These are phyloP conservation scores for Varanus salvator DNA, from an alignment of 2,113 vertebrate genomes.

Conservation along the genomic window DNA sequence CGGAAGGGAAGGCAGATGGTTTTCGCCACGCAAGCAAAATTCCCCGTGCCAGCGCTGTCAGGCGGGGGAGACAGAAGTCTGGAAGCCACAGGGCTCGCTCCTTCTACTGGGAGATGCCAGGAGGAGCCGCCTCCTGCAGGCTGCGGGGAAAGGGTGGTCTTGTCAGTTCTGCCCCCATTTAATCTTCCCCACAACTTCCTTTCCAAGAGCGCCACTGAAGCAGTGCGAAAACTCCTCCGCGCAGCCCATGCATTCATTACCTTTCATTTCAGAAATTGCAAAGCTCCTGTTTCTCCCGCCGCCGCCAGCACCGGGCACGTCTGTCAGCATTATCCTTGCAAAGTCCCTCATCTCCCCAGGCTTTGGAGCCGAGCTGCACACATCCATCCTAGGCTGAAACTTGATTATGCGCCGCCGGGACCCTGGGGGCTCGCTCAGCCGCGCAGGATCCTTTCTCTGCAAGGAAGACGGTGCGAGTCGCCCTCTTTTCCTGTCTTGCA, in stretches of 20 bases:
- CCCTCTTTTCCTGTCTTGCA: not conserved
- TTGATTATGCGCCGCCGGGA: not conserved
- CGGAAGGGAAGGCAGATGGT: not conserved
- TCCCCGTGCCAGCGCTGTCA: not conserved
- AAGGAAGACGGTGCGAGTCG: not conserved
- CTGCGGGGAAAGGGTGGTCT: not conserved
- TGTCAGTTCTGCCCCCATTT: conserved; percentile 6
- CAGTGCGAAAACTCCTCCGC: not conserved
- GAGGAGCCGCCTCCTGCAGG: too few relatives aligned
- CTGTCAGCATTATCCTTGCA: not conserved
- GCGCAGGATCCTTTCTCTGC: not conserved
- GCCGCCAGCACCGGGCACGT: not conserved
- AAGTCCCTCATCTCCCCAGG: not conserved
- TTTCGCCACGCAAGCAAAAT: not conserved
- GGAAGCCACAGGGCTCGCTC: not conserved
- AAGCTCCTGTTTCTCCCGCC: not conserved
- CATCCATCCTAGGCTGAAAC: not conserved
- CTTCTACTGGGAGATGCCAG: not conserved
- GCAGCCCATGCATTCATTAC: not conserved
- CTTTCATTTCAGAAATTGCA: conserved; percentile 10
- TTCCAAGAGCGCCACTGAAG: not conserved
- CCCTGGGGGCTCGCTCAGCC: not conserved
- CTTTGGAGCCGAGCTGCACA: not conserved
- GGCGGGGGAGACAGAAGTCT: not conserved
- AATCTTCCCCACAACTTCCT: not conserved